Conservation (phyloP, 2,797 vertebrate genomes). For the Scomberomorus guttatus region DNA sequence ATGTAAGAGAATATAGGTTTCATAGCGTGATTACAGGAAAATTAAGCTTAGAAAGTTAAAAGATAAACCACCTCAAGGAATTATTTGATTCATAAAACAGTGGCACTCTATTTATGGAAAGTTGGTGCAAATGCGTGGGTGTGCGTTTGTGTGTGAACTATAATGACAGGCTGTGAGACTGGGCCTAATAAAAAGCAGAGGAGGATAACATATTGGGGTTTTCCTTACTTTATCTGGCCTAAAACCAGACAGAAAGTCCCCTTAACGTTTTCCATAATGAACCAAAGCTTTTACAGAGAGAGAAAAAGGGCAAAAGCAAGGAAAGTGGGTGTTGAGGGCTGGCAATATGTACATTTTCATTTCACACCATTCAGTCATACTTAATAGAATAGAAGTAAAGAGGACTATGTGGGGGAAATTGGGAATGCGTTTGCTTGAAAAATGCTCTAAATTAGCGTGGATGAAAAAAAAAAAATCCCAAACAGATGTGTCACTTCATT, state of each 20-base stretch:
- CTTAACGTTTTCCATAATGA: slow-evolving; percentile 40
- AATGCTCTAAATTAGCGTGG: not conserved
- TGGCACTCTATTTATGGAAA: slow-evolving; percentile 42
- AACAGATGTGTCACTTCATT: slow-evolving; percentile 40
- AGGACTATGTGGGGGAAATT: not conserved
- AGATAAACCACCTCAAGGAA: not conserved
- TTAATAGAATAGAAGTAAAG: slow-evolving; percentile 3
- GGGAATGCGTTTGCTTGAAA: slow-evolving; percentile 9
- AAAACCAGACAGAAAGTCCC: slow-evolving; percentile 30
- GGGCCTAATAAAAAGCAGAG: slow-evolving; percentile 63
- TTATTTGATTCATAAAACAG: slow-evolving; percentile 37
- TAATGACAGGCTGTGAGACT: slow-evolving; percentile 68
- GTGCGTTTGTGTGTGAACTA: slow-evolving; percentile 43
- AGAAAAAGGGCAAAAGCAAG: not conserved
- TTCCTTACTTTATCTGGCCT: slow-evolving; percentile 37
- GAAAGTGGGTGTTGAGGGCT: not conserved
- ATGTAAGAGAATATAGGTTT: not conserved
- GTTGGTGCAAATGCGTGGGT: slow-evolving; percentile 38
- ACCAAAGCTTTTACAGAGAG: slow-evolving; percentile 27
- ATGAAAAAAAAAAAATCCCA: not conserved
- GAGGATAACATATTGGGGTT: slow-evolving; percentile 37
- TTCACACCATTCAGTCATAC: slow-evolving; percentile 57
- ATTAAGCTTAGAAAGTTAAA: not conserved
- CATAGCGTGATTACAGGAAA: not conserved
- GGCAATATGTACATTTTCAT: slow-evolving; percentile 43